Evolutionary conservation across 2,888 invertebrate genomes (phyloP), one percentile per base, ranked within the genome.

Genomic region (Orthosia gothica): DNA sequence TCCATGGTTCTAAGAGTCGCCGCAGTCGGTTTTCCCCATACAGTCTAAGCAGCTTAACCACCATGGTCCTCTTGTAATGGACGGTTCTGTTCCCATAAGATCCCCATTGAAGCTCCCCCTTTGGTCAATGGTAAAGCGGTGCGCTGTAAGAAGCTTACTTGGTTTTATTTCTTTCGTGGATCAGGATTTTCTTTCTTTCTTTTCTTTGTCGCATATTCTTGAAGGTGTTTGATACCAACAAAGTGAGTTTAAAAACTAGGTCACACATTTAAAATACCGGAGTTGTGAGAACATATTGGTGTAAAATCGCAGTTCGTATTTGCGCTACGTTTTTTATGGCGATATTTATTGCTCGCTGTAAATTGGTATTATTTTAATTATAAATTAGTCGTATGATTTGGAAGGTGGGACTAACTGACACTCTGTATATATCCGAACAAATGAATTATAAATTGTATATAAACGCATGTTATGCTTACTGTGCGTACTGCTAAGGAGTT

Each of bases 1-100:
- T 11, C 18, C 7, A 12, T 40, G n/a, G 18, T 64, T 23, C 5
- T 49, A 54, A 47, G 7, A n/a, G 23, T 54, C 15, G 23, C 45
- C 16, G 18, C 45, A 55, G n/a, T 61, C 50, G 20, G 15, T 74
- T 54, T 67, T 54, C 18, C 45, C 13, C 59, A 47, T 47, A 59
- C 9, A n/a, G n/a, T 7, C 47, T 70, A 82, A 77, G 82, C 82
- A 61, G 82, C 78, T 79, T 79, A 82, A 26, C 26, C n/a, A 26
- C 20, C 59, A 40, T 58, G 49, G 47, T 26, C 11, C 47, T 55
- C 62, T 59, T 59, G 59, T 59, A 59, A 59, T 40, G n/a, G 13
- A 16, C 40, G 68, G 18, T 62, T 75, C 23, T 49, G 50, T 47
- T 47, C n/a, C 59, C 47, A 76, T 76, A 76, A 69, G 23, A 64